Evolutionary conservation across 2,113 vertebrate species (phyloP), one percentile per base, ranked within the genome.

Genomic region (Xiphophorus hellerii): DNA sequence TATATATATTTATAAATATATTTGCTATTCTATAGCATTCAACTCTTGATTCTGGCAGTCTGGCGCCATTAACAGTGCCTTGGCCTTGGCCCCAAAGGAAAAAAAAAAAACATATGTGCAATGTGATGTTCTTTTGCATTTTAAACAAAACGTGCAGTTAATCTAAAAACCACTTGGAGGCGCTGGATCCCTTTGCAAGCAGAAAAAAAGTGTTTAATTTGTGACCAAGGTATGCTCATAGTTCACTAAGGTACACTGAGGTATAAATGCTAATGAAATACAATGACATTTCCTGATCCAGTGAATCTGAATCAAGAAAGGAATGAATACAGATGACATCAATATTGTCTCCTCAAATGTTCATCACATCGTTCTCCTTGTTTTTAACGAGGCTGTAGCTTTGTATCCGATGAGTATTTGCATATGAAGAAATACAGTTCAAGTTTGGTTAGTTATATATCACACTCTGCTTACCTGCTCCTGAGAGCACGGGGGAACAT

Each of bases 261-360:
- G 82, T 86, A 82, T 89, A 85, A 93, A 93, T 92, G 91, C 90
- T 90, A 93, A 92, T 91, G 81, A 88, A 89, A 92, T 92, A 90
- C 92, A 88, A 83, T 92, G 91, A 91, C 91, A 93, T 93, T 93
- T 92, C 77, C 82, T 87, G 88, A 92, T 91, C 85, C 81, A 69
- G 62, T 77, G 86, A 84, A 84, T 88, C 83, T 84, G 89, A 86
- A 86, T 87, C 76, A 87, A 86, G 79, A 70, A 77, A 62, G 81
- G 81, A 72, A 84, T 83, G 87, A 90, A 90, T 88, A 88, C 84
- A 91, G 79, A 92, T 90, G 79, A 82, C 82, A 90, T 90, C 87
- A 83, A 92, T 86, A 84, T 71, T 69, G 77, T 78, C 79, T 82
- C 30, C 84, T 89, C 78, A 78, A 76, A 90, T 83, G 85, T 87